Conservation (phyloP, 2,888 invertebrate genomes). For the Rotaria sp. region DNA sequence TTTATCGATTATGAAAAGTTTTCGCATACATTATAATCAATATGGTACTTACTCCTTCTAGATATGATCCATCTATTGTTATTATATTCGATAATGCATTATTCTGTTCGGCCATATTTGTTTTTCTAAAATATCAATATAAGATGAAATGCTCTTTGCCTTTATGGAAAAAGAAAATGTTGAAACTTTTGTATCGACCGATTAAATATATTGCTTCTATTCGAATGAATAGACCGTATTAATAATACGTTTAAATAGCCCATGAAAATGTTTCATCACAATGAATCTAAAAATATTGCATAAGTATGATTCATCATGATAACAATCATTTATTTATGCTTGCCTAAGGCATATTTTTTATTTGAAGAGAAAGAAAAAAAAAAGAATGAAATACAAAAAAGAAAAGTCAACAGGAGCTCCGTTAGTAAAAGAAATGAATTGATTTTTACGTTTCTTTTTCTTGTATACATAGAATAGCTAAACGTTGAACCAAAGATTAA, state of each 20-base stretch:
- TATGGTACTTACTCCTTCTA: constrained; percentile 68
- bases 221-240: not conserved
- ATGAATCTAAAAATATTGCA: not conserved
- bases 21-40: no score
- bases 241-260: not conserved
- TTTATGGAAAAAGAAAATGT: not conserved
- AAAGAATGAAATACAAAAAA: not conserved
- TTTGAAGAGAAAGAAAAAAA: not conserved
- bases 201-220: not conserved
- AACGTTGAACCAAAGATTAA: not conserved
- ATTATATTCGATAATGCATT: constrained; percentile 32
- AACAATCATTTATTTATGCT: not conserved
- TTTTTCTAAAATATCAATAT: not conserved
- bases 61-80: constrained; percentile 70
- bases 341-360: not conserved
- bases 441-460: not conserved
- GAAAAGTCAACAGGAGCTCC: not conserved
- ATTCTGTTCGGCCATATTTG: not conserved
- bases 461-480: not conserved
- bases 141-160: not conserved
- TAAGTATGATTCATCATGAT: not conserved
- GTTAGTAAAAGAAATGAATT: not conserved
- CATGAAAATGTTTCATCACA: not conserved
- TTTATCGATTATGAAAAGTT: no score
- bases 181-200: not conserved